Evolutionary conservation across 2,797 vertebrate genomes (phyloP), one percentile per base, ranked within the genome.

Genomic region (Betta splendens): DNA sequence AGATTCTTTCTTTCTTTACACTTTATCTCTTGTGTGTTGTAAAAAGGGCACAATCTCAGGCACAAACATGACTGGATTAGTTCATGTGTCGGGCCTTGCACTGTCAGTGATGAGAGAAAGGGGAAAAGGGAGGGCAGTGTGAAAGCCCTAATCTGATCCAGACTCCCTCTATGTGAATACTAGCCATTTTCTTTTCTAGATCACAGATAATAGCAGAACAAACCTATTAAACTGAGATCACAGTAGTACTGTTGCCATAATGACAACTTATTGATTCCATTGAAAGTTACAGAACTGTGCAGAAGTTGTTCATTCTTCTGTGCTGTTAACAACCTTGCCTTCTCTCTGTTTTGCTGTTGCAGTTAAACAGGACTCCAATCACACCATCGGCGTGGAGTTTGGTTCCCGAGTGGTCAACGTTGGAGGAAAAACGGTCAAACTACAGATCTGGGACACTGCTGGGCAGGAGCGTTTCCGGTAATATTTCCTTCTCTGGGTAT

Each of bases 361-460:
- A 98, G 95, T 98, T 78, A 98, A 98, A 77, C 95, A 97, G 85
- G 96, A 98, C 75, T 98, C 96, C 21, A 98, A 97, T 79, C 96
- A 98, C 87, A 98, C 96, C 2, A 98, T 98, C 0, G 96, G 96
- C 0, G 95, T 98, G 68, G 96, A 98, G 87, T 98, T 98, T 60
- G 96, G 95, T 29, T 98, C 96, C 56, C 91, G 95, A 33, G 94
- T 98, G 25, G 94, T 97, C 47, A 96, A 93, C 2, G 95, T 96
- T 2, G 95, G 91, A 0, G 95, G 96, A 26, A 97, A 96, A 86
- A 95, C 94, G 0, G 95, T 97, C 70, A 98, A 97, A 71, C 91
- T 96, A 53, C 96, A 98, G 90, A 96, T 98, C 71, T 97, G 95
- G 95, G 95, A 96, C 85, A 96, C 95, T 0, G 95, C 95, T 0